Evolutionary conservation across 2,113 vertebrate genomes (phyloP).

Genomic region (Silurus glanis): DNA sequence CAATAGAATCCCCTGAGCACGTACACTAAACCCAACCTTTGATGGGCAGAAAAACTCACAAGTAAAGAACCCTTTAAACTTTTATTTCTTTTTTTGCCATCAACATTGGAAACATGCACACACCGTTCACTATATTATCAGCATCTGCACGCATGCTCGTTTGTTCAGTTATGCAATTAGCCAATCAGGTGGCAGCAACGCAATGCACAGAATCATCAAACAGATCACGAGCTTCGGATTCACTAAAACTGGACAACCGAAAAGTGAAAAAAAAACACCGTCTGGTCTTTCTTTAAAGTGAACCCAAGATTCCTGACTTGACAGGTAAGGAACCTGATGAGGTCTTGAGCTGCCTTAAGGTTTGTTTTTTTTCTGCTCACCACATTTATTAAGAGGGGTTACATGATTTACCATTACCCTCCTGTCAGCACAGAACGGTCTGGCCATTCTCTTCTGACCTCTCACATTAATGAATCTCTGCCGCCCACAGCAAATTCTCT

Average conservation of each 20-base stretch:
- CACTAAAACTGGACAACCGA: not conserved
- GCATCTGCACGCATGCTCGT: not conserved
- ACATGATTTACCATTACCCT: not conserved
- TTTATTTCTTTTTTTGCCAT: not conserved
- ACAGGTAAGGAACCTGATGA: not conserved
- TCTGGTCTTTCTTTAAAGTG: not conserved
- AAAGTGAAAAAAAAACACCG: not conserved
- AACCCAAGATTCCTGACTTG: not conserved
- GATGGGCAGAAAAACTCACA: not conserved
- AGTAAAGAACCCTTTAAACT: not conserved
- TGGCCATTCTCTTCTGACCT: conserved; percentile 2
- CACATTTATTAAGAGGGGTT: not conserved
- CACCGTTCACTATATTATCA: not conserved
- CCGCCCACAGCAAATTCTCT: not conserved
- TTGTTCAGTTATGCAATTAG: not conserved
- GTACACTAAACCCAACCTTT: not conserved
- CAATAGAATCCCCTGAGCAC: not conserved
- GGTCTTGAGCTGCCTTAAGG: not conserved
- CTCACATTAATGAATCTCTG: not conserved
- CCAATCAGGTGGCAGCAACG: not conserved
- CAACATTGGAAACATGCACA: not conserved
- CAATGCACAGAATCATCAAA: not conserved
- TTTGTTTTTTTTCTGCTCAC: not conserved
- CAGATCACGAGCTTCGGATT: not conserved
- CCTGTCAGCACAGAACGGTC: not conserved